These are phyloP conservation scores for Hedya salicella DNA, from an alignment of 2,888 invertebrate genomes.

Conservation along the genomic window DNA sequence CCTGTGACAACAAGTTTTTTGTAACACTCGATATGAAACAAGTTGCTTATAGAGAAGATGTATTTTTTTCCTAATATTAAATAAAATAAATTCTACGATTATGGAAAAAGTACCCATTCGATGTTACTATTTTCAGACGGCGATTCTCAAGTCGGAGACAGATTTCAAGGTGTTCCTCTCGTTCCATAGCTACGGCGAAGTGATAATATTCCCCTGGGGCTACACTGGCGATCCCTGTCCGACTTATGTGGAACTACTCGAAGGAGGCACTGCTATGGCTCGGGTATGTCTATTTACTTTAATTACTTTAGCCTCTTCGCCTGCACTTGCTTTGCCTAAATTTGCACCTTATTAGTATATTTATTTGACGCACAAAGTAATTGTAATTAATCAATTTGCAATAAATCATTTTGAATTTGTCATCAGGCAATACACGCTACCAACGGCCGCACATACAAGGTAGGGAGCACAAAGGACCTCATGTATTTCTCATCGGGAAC, in stretches of 20 bases:
- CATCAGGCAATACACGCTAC: constrained; percentile 66
- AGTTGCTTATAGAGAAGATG: too few species aligned
- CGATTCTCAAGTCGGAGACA: constrained; percentile 54
- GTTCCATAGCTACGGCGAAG: constrained; percentile 78
- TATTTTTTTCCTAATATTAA: neutral
- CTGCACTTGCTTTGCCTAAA: too few species aligned
- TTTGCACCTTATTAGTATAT: too few species aligned
- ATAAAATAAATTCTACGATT: too few species aligned
- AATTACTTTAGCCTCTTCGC: too few species aligned
- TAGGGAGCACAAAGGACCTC: constrained; percentile 77
- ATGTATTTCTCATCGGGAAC: constrained; percentile 78
- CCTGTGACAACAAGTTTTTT: too few species aligned
- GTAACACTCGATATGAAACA: too few species aligned
- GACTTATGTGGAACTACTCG: constrained; percentile 72
- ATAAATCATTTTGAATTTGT: too few species aligned
- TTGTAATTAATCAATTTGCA: too few species aligned
- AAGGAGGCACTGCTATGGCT: constrained; percentile 75
- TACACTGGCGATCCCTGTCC: constrained; percentile 73
- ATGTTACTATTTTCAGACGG: constrained; percentile 59
- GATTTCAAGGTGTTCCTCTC: constrained; percentile 76
- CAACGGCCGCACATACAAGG: constrained; percentile 74
- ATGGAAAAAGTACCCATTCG: too few species aligned
- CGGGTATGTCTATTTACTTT: constrained; percentile 58
- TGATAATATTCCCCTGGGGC: constrained; percentile 80
- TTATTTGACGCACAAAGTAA: too few species aligned